Base-by-base conservation (phyloP, 2,113 vertebrate genomes). In the Chaetura pelagica region DNA sequence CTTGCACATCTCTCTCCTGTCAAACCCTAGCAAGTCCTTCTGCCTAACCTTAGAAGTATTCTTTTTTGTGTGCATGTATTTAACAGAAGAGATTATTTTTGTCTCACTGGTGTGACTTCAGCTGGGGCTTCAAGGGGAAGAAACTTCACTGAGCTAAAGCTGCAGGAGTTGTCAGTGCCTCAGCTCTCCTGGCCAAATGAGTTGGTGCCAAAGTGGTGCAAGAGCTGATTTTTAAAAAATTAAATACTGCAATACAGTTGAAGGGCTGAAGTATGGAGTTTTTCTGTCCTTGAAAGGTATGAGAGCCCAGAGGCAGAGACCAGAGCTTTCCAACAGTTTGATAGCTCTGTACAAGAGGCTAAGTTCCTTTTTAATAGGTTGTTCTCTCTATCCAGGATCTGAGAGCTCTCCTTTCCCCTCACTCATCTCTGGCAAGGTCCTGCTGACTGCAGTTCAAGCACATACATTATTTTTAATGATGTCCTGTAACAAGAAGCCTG, bases 291-390 rank as follows among this genome's bases (percentile, higher is more conserved):
- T 95, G 84, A 94, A 94, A 89, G 74, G 51, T 58, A 62, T 4
- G 7, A 32, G 87, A 79, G 81, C 89, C 75, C 4, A 1, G 73
- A 84, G 81, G 79, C 90, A 89, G 79, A 69, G 68, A 77, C 57
- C 72, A 42, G 79, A 85, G 61, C 73, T 94, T 90, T 93, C 44
- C 68, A 62, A 5, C 10, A 3, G 42, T 74, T 90, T 87, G 94
- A 93, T 96, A 79, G 92, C 90, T 96, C 88, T 84, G 15, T 67
- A 8, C 4, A n/a, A 87, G 92, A 78, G 54, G 67, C 83, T 93
- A 68, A 95, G 84, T 87, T 96, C 94, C 84, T 89, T 75, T 94
- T 96, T 94, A 96, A 96, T 93, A 34, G 88, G 24, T 84, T 95
- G 88, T 81, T 97, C 94, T 91, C 52, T 76, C 79, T 84, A 22